Evolutionary conservation across 1,140 invertebrate species (phyloP).

Genomic region (Agrilus planipennis): DNA sequence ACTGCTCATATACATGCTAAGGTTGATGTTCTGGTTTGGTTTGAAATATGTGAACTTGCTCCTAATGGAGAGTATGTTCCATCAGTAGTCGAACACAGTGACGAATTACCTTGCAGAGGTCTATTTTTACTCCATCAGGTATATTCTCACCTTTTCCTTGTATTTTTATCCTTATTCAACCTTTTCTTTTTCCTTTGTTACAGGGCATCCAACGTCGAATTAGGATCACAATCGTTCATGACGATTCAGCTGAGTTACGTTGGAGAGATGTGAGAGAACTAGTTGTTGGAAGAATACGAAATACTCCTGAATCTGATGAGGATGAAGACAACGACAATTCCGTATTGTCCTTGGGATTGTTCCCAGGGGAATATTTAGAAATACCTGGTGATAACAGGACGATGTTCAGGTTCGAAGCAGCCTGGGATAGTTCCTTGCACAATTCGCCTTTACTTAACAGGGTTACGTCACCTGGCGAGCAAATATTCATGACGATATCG

Average conservation of each 20-base stretch:
- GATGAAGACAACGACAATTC: conserved; percentile 83
- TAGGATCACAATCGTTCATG: conserved; percentile 96
- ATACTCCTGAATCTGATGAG: conserved; percentile 83
- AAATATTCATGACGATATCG: conserved; percentile 96
- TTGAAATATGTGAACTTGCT: conserved; percentile 97
- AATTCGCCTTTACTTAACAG: conserved; percentile 92
- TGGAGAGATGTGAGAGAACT: conserved; percentile 31
- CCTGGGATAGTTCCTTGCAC: conserved; percentile 98
- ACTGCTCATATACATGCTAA: conserved; percentile 75
- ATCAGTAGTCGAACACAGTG: conserved; percentile 92
- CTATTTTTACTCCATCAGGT: conserved; percentile 80
- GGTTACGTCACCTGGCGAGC: conserved; percentile 91
- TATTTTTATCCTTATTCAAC: too few relatives aligned
- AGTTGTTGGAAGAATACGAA: conserved; percentile 74
- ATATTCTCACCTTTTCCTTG: background rate
- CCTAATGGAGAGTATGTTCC: conserved; percentile 96
- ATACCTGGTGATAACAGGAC: conserved; percentile 82
- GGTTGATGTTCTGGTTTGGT: conserved; percentile 94
- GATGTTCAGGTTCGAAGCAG: conserved; percentile 95
- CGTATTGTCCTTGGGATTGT: conserved; percentile 90
- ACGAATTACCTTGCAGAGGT: conserved; percentile 91
- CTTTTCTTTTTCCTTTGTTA: conserved; percentile 9
- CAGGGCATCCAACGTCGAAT: conserved; percentile 96
- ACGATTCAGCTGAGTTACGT: conserved; percentile 73
- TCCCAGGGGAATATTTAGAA: conserved; percentile 92